These are phyloP conservation scores for Crotalus horridus DNA, from an alignment of 2,113 vertebrate genomes.

Conservation along the genomic window DNA sequence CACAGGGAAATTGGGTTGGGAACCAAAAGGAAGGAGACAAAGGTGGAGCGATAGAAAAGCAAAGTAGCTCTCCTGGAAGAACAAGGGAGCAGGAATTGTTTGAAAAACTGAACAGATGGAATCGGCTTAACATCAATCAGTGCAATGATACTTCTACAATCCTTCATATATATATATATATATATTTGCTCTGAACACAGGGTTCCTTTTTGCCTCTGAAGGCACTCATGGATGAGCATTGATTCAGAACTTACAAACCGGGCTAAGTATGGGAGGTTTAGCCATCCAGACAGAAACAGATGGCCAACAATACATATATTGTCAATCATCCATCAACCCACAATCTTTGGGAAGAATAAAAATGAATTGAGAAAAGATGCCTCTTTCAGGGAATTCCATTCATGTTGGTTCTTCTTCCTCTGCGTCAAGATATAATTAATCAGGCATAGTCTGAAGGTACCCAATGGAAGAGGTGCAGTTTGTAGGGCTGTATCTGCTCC, in stretches of 20 bases:
- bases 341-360: background rate
- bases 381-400: background rate
- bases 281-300: background rate
- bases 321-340: background rate
- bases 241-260: background rate
- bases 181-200: background rate
- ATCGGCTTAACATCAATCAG: background rate
- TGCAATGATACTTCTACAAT: background rate
- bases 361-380: background rate
- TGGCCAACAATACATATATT: background rate
- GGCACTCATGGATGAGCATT: background rate
- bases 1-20: background rate
- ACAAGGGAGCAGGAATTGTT: background rate
- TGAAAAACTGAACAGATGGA: background rate
- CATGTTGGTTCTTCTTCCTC: background rate
- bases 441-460: background rate
- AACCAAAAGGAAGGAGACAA: slow-evolving; percentile 4
- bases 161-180: background rate
- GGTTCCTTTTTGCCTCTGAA: background rate
- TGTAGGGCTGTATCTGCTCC: background rate
- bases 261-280: background rate
- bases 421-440: background rate
- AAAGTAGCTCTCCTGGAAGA: fast-evolving
- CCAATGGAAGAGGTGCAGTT: background rate
- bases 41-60: fast-evolving